Evolutionary conservation across 2,888 invertebrate species (phyloP), one percentile per base, ranked within the genome.

Genomic region (Aphrophora alni): DNA sequence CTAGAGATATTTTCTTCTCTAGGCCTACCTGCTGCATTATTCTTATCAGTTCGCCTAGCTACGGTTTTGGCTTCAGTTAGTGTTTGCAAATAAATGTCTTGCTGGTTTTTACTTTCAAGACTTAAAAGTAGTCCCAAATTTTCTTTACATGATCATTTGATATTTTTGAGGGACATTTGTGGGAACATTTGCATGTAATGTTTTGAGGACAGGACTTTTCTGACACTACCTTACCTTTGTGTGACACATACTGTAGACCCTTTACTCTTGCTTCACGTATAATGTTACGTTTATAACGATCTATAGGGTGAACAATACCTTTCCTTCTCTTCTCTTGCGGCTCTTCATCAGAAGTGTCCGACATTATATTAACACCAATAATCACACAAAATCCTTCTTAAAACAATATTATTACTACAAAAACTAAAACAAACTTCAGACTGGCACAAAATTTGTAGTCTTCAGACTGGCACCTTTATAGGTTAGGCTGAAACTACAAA

Each of bases 261-360:
- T 79, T 79, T 10, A 74, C 7, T 69, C 69, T 69, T 70, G 73
- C 74, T 38, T 75, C 38, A 27, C 80, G 76, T 7, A 76, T 68
- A 76, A 76, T 68, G 38, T 77, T 77, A 14, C 77, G 76, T 76
- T 80, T 75, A 44, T 80, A 76, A 24, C 74, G 78, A 75, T 78
- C 81, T n/a, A n/a, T n/a, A 70, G 74, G 44, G 24, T 81, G 74
- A 25, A 75, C 38, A 78, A 78, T 75, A 75, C 78, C 75, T 75
- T 69, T 78, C 59, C 71, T 78, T 51, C 81, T 70, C 70, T 81
- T 81, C 27, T 78, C 38, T 70, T 38, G 73, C 38, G 78, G 78
- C 75, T 69, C 75, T 59, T 81, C 78, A 75, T 78, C 78, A 26
- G 75, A 73, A 75, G 73, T 78, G 68, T 59, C 75, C 24, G 75